Percentiles rank a stretch among this genome's conserved stretches.
Conservation (phyloP, 2,888 invertebrate genomes). For the Caradrina kadenii region DNA sequence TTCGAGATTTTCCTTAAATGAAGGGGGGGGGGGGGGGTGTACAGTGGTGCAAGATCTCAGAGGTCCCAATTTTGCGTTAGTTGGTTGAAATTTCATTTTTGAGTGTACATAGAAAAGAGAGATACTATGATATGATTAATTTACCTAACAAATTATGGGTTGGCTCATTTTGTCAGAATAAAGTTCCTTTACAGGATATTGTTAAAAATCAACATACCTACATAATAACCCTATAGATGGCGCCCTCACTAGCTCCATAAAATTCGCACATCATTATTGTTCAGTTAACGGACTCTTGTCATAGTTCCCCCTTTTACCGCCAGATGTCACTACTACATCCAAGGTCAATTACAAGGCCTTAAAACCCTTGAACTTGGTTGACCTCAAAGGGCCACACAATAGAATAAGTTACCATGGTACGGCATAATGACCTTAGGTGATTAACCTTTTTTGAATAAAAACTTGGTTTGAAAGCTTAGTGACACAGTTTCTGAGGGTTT, state of each 20-base stretch:
- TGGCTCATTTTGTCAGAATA: too few relatives aligned
- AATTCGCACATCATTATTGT: conserved; percentile 29
- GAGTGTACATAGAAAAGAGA: too few relatives aligned
- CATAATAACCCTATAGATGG: conserved; percentile 34
- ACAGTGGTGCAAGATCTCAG: too few relatives aligned
- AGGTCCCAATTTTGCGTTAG: too few relatives aligned
- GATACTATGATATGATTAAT: too few relatives aligned
- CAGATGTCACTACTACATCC: conserved; percentile 46
- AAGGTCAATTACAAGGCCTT: conserved; percentile 43
- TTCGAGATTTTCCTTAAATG: neutral
- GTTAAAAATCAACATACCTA: neutral
- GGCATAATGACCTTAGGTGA: conserved; percentile 22
- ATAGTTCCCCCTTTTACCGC: conserved; percentile 19
- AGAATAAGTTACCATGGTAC: conserved; percentile 26
- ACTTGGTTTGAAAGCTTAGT: neutral
- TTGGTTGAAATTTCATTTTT: too few relatives aligned
- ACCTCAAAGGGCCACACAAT: conserved; percentile 15
- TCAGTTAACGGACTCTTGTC: conserved; percentile 1
- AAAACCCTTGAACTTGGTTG: conserved; percentile 43
- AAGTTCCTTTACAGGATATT: too few relatives aligned
- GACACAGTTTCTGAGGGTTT: conserved; percentile 18
- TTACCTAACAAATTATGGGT: too few relatives aligned
- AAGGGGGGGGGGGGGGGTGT: too few relatives aligned
- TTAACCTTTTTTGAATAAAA: conserved; percentile 29
- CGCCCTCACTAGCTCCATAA: conserved; percentile 15